Evolutionary conservation across 2,113 vertebrate genomes (phyloP).

Genomic region (Pomatostomus ruficeps): DNA sequence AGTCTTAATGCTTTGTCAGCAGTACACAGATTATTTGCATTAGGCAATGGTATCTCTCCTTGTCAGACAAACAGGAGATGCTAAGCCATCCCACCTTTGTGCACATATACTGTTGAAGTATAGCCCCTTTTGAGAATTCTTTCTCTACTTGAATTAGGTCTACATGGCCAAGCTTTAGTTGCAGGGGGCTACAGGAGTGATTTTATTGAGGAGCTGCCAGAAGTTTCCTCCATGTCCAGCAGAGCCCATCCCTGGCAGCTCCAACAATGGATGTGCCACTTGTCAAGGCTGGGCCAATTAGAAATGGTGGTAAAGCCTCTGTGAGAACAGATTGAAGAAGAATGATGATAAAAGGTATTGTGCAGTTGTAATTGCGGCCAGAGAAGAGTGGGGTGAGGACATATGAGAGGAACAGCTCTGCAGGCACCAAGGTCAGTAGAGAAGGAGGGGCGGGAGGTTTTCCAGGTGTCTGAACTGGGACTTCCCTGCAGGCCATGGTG

Average conservation of each 20-base stretch:
- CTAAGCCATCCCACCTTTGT: not conserved
- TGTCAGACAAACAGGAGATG: not conserved
- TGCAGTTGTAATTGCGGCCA: rapidly evolving
- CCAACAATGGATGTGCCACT: rapidly evolving
- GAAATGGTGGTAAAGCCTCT: rapidly evolving
- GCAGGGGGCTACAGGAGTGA: too few relatives aligned
- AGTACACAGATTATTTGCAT: not conserved
- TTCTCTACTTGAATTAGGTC: not conserved
- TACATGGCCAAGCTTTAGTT: not conserved
- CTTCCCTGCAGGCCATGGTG: not conserved
- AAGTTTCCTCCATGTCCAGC: not conserved
- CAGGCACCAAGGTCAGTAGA: not conserved
- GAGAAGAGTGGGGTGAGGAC: not conserved
- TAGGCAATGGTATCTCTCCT: not conserved
- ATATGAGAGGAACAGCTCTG: not conserved
- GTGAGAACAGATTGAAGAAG: not conserved
- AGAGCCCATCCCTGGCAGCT: not conserved
- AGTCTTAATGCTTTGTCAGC: not conserved
- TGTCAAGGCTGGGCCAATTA: too few relatives aligned
- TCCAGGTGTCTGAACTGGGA: not conserved
- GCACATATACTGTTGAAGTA: not conserved
- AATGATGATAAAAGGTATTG: not conserved
- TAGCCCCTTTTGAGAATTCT: not conserved
- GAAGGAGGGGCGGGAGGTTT: not conserved
- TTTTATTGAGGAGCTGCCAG: not conserved